Conservation (phyloP, 2,113 vertebrate species). For the Acanthochromis polyacanthus region DNA sequence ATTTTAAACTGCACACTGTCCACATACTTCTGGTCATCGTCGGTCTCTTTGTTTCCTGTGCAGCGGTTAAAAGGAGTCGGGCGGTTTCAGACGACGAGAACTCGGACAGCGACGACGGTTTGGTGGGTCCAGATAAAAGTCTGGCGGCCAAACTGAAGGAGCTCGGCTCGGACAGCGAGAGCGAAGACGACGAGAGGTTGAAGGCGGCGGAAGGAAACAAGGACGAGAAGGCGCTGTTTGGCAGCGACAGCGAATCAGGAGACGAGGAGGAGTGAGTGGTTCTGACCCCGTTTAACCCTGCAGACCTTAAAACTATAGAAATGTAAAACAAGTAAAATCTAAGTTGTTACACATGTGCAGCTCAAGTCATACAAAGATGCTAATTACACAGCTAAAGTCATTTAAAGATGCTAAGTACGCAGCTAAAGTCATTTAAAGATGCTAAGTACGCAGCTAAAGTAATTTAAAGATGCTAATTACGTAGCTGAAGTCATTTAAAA, state of each 20-base stretch:
- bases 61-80: conserved; percentile 88
- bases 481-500: too few species aligned
- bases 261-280: conserved; percentile 94
- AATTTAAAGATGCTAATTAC: too few species aligned
- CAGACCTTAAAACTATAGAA: too few species aligned
- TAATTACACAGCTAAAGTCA: too few species aligned
- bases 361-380: too few species aligned
- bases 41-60: neutral
- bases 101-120: conserved; percentile 89
- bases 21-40: neutral
- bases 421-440: too few species aligned
- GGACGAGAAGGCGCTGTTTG: conserved; percentile 94
- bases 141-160: conserved; percentile 82
- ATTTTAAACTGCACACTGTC: too few species aligned
- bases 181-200: conserved; percentile 86
- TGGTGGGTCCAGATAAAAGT: conserved; percentile 80
- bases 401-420: too few species aligned
- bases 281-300: too few species aligned
- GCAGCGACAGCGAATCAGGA: conserved; percentile 94
- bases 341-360: too few species aligned
- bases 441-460: too few species aligned
- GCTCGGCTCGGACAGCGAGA: conserved; percentile 91
- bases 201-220: conserved; percentile 82
- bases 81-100: conserved; percentile 92
- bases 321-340: too few species aligned